These are phyloP conservation scores for Drosophila kambysellisi DNA, from an alignment of 2,888 invertebrate species.

Conservation along the genomic window DNA sequence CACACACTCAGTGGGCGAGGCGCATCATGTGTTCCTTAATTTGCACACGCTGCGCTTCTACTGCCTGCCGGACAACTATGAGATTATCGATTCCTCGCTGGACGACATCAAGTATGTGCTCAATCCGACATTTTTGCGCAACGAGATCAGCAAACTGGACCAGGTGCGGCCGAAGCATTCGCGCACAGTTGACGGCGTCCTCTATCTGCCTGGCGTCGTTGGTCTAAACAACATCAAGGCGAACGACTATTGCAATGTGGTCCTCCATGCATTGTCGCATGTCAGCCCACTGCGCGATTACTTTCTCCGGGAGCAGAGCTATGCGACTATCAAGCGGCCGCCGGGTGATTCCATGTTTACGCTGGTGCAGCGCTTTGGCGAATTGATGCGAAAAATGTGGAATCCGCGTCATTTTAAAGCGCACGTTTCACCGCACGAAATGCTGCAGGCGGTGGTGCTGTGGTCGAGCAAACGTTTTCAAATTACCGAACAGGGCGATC, in stretches of 20 bases:
- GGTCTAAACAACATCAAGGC: conserved; percentile 99
- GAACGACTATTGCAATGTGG: conserved; percentile 99
- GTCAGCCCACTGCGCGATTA: conserved; percentile 97
- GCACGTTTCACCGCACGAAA: conserved; percentile 99
- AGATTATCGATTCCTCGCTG: conserved; percentile 98
- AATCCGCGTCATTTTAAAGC: conserved; percentile 99
- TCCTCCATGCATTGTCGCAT: conserved; percentile 97
- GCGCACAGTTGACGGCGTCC: conserved; percentile 95
- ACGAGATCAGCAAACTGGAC: conserved; percentile 94
- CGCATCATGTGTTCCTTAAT: conserved; percentile 99
- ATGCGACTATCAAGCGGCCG: conserved; percentile 94
- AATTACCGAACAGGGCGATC: conserved; percentile 99
- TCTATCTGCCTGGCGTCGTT: conserved; percentile 98
- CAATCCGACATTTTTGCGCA: conserved; percentile 96
- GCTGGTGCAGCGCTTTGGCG: conserved; percentile 96
- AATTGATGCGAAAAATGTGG: conserved; percentile 98
- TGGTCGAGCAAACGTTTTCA: conserved; percentile 99
- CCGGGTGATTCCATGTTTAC: conserved; percentile 98
- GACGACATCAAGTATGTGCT: conserved; percentile 99
- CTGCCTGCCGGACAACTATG: conserved; percentile 99
- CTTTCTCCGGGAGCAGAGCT: conserved; percentile 97
- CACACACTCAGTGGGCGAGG: conserved; percentile 98
- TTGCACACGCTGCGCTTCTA: conserved; percentile 98
- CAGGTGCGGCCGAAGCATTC: conserved; percentile 89
- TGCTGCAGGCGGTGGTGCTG: conserved; percentile 98